Percentiles rank a stretch among this genome's conserved stretches.
phyloP scores from a whole-genome alignment of 2,797 vertebrate genomes.

The Taeniopygia guttata region DNA sequence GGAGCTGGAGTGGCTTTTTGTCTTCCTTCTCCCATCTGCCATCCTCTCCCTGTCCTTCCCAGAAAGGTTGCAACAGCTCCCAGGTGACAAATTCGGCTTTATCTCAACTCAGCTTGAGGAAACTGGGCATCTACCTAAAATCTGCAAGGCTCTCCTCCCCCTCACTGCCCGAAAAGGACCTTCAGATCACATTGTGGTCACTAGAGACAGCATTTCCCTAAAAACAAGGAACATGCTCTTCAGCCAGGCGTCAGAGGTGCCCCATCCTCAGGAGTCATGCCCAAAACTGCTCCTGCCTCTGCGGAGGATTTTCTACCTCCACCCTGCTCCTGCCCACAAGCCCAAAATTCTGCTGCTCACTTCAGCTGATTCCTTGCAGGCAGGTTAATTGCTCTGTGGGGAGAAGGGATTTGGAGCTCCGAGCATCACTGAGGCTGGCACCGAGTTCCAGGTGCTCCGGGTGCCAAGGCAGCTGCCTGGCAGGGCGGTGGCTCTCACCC shows the following conservation, averaged over 20 bases:
- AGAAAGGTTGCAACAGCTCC: not conserved
- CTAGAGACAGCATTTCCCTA: not conserved
- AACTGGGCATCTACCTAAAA: not conserved
- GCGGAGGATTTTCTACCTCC: not conserved
- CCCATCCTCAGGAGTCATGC: not conserved
- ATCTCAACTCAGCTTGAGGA: not conserved
- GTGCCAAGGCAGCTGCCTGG: conserved; percentile 26
- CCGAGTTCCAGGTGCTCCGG: not conserved
- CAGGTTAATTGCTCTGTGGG: not conserved
- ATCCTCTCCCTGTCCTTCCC: not conserved
- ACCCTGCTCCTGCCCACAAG: not conserved
- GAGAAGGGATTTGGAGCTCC: not conserved
- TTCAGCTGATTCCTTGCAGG: not conserved
- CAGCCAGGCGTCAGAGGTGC: not conserved
- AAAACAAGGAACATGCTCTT: not conserved
- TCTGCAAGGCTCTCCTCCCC: not conserved
- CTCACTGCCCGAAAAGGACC: not conserved
- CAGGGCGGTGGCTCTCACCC: not conserved
- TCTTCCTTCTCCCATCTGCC: not conserved
- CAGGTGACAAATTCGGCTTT: not conserved
- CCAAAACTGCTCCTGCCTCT: not conserved
- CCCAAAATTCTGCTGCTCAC: not conserved
- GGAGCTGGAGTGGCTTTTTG: not conserved
- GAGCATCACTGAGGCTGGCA: not conserved
- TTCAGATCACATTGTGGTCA: not conserved